Evolutionary conservation across 2,888 invertebrate species (phyloP).

Genomic region (Drosophila flavopinicola): DNA sequence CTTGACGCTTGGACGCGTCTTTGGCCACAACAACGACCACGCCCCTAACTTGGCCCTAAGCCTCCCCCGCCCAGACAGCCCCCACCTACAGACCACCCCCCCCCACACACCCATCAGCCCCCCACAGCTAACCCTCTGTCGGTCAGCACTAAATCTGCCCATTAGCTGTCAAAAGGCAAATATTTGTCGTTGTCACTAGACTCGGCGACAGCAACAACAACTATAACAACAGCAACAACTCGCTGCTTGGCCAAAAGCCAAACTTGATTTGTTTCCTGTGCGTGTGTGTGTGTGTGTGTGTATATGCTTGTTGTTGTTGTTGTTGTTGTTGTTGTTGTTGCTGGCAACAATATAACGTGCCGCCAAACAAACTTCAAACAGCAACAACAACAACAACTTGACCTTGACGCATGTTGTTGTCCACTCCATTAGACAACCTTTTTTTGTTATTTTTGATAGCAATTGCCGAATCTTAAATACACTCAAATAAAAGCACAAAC

Average conservation of each 20-base stretch:
- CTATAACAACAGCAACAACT: constrained; percentile 15
- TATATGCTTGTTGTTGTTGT: neutral
- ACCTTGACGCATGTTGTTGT: constrained; percentile 53
- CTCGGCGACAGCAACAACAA: constrained; percentile 28
- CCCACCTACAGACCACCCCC: no score
- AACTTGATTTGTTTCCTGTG: constrained; percentile 76
- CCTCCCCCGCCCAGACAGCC: neutral
- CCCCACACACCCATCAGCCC: no score
- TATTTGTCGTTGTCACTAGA: constrained; percentile 65
- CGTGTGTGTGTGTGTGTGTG: constrained; percentile 8
- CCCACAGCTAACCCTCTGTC: constrained; percentile 6
- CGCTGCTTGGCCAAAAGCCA: constrained; percentile 54
- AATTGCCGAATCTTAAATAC: constrained; percentile 18
- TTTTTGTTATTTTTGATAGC: constrained; percentile 5
- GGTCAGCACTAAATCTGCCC: constrained; percentile 66
- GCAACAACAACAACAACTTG: constrained; percentile 36
- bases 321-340: constrained; percentile 29
- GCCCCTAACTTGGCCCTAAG: constrained; percentile 8
- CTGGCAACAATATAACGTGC: constrained; percentile 67
- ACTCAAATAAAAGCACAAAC: constrained; percentile 4
- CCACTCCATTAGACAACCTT: constrained; percentile 42
- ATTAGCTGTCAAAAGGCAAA: constrained; percentile 73
- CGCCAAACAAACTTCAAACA: constrained; percentile 54
- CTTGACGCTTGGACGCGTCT: constrained; percentile 59
- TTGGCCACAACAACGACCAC: constrained; percentile 8